These are phyloP conservation scores for Labeo rohita DNA, from an alignment of 2,113 vertebrate genomes.

Conservation along the genomic window DNA sequence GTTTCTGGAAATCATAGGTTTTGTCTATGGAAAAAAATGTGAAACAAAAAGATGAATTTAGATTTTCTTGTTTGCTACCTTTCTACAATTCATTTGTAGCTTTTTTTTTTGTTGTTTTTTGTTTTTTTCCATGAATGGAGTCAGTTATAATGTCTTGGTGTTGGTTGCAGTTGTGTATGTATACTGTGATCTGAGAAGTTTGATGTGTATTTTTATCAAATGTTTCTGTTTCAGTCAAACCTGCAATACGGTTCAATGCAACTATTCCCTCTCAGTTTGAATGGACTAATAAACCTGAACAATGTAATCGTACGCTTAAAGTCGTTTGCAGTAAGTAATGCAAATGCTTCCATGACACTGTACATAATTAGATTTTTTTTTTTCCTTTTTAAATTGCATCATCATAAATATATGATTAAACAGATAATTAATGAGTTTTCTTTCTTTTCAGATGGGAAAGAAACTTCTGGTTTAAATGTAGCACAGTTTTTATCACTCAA, in stretches of 20 bases:
- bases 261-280: slow-evolving; percentile 21
- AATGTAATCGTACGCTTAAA: not conserved
- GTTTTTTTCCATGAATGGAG: too few species aligned
- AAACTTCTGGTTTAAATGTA: rapidly evolving
- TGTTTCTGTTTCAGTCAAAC: slow-evolving; percentile 40
- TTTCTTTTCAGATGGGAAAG: not conserved
- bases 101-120: too few species aligned
- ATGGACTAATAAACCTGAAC: not conserved
- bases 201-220: not conserved
- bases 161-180: too few species aligned
- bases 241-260: rapidly evolving
- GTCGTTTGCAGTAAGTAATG: slow-evolving; percentile 58
- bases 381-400: too few species aligned
- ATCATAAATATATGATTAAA: not conserved
- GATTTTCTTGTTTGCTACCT: too few species aligned
- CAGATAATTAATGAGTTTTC: not conserved
- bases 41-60: too few species aligned
- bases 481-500: not conserved
- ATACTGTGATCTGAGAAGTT: not conserved
- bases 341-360: not conserved
- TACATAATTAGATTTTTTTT: not conserved
- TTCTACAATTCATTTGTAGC: too few species aligned
- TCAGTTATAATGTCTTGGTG: too few species aligned
- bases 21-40: too few species aligned
- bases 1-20: not conserved